Conservation (phyloP, 2,888 invertebrate species). For the Drosophila nr. medialis region DNA sequence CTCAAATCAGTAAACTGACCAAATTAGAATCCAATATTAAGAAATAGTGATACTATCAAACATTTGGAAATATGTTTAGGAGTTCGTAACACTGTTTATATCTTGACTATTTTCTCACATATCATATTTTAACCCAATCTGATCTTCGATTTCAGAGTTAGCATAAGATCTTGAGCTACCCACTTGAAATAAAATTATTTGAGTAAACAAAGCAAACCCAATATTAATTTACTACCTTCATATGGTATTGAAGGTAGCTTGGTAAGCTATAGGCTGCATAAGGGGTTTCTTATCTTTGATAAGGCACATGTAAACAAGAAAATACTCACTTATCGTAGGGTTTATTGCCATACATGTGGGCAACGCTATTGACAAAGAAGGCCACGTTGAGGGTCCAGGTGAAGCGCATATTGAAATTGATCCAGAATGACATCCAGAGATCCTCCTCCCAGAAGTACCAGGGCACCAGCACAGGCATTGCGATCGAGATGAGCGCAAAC, state of each 20-base stretch:
- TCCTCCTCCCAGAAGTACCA: conserved; percentile 94
- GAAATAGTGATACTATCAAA: background rate
- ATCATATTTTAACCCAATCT: background rate
- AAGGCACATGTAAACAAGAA: background rate
- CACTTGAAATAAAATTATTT: background rate
- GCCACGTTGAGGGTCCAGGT: conserved; percentile 94
- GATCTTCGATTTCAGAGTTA: background rate
- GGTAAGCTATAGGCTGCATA: background rate
- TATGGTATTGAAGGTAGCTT: background rate
- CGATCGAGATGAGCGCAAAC: conserved; percentile 89
- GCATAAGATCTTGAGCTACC: background rate
- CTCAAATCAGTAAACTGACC: background rate
- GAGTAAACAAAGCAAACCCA: background rate
- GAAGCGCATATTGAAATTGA: conserved; percentile 93
- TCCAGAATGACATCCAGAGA: conserved; percentile 91
- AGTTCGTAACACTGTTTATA: background rate
- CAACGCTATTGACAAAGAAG: conserved; percentile 97
- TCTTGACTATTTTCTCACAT: fast-evolving
- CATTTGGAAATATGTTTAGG: background rate
- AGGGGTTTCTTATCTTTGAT: background rate
- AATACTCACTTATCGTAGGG: conserved; percentile 93
- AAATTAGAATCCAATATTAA: background rate
- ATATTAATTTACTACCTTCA: background rate
- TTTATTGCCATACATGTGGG: conserved; percentile 96
- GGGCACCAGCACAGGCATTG: conserved; percentile 91